Evolutionary conservation across 2,888 invertebrate species (phyloP).

Genomic region (Hirudinaria manillensis): DNA sequence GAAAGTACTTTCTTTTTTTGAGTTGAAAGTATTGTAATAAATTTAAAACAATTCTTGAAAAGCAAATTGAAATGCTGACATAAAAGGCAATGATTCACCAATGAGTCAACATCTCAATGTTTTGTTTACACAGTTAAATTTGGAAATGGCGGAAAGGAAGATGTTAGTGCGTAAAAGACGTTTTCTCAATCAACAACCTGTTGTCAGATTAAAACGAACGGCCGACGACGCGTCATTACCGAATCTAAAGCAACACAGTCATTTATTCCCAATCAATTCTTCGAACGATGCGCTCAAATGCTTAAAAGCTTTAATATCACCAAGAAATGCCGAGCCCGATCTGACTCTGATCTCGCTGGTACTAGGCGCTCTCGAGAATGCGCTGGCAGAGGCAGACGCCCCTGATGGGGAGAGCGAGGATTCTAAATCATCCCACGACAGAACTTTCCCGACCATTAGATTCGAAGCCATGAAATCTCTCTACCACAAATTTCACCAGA

Average conservation of each 20-base stretch:
- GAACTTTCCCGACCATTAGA: neutral
- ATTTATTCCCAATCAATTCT: neutral
- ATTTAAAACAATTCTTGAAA: too few relatives aligned
- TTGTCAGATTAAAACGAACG: neutral
- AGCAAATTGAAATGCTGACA: too few relatives aligned
- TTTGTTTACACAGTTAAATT: conserved; percentile 14
- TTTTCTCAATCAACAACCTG: neutral
- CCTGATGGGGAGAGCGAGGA: neutral
- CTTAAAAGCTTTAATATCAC: conserved; percentile 10
- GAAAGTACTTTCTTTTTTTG: neutral
- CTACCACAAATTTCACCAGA: neutral
- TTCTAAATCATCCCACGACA: neutral
- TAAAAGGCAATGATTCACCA: neutral
- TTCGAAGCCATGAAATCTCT: neutral
- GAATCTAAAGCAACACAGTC: neutral
- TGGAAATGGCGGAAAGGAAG: conserved; percentile 14
- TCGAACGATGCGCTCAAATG: neutral
- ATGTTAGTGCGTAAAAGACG: conserved; percentile 11
- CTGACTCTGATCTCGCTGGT: neutral
- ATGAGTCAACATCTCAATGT: neutral
- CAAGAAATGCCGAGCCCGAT: neutral
- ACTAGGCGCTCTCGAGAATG: neutral
- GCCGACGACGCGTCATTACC: neutral
- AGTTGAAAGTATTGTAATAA: neutral
- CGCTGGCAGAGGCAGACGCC: neutral